These are phyloP conservation scores for Dipus sagitta DNA, from an alignment of 2,797 vertebrate genomes.

Conservation along the genomic window DNA sequence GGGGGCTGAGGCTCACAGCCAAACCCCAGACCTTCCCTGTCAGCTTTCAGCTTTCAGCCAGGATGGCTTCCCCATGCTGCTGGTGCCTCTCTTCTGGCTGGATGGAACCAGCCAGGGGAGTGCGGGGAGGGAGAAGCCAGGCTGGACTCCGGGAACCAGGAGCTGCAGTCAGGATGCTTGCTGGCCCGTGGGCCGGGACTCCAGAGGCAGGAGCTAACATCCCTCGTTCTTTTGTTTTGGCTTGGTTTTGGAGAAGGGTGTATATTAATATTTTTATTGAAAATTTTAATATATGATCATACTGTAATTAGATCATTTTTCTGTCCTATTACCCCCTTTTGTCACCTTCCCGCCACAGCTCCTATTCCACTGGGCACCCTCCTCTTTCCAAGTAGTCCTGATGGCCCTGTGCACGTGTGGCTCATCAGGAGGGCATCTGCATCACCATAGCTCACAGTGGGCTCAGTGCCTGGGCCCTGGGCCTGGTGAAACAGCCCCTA, in stretches of 20 bases:
- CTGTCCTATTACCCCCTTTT: no score
- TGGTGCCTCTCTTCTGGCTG: not conserved
- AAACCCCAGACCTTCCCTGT: not conserved
- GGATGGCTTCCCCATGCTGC: not conserved
- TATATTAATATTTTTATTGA: no score
- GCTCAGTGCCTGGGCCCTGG: rapidly evolving
- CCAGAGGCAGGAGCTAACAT: not conserved
- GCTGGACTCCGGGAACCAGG: not conserved
- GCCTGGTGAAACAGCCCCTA: not conserved
- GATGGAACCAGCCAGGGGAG: not conserved
- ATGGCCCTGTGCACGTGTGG: rapidly evolving
- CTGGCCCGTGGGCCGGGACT: not conserved
- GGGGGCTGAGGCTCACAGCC: no score
- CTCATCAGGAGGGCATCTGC: rapidly evolving
- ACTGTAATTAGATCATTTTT: no score
- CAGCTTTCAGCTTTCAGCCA: rapidly evolving
- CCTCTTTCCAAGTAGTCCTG: no score
- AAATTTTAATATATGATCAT: no score
- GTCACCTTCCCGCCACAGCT: no score
- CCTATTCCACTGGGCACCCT: no score
- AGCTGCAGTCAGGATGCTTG: not conserved
- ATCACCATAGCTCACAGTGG: no score
- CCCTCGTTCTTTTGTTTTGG: not conserved
- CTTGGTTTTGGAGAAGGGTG: no score
- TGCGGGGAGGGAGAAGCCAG: not conserved